These are phyloP conservation scores for Prunella strophiata DNA, from an alignment of 2,797 vertebrate genomes.

Conservation along the genomic window DNA sequence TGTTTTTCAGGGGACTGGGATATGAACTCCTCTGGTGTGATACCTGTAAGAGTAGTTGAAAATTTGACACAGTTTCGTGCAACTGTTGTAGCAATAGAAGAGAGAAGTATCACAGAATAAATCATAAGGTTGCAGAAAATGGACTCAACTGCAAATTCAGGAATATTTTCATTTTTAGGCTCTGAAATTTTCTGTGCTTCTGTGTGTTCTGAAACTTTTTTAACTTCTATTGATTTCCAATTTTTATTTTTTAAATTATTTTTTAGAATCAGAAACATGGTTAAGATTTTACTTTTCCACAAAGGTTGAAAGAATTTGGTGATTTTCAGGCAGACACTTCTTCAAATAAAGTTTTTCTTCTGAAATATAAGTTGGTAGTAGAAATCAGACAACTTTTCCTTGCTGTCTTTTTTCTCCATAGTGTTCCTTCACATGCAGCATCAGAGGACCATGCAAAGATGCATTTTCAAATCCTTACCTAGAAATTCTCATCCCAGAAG, in stretches of 20 bases:
- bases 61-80: background rate
- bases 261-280: background rate
- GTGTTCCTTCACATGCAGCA: background rate
- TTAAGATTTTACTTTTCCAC: background rate
- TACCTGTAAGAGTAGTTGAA: slow-evolving; percentile 71
- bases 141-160: background rate
- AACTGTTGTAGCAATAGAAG: background rate
- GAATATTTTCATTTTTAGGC: background rate
- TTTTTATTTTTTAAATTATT: background rate
- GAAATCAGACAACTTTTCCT: background rate
- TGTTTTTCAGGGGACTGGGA: slow-evolving; percentile 58
- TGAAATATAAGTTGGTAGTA: background rate
- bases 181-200: background rate
- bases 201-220: background rate
- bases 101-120: background rate
- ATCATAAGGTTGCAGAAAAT: background rate
- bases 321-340: background rate
- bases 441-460: background rate
- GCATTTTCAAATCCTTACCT: background rate
- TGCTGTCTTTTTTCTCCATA: background rate
- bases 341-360: background rate
- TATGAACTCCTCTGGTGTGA: slow-evolving; percentile 85
- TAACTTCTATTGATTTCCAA: background rate
- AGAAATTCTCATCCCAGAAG: background rate
- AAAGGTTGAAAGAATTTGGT: background rate